These are phyloP conservation scores for Hypomecis atomaria DNA, from an alignment of 2,888 invertebrate genomes.

Conservation along the genomic window DNA sequence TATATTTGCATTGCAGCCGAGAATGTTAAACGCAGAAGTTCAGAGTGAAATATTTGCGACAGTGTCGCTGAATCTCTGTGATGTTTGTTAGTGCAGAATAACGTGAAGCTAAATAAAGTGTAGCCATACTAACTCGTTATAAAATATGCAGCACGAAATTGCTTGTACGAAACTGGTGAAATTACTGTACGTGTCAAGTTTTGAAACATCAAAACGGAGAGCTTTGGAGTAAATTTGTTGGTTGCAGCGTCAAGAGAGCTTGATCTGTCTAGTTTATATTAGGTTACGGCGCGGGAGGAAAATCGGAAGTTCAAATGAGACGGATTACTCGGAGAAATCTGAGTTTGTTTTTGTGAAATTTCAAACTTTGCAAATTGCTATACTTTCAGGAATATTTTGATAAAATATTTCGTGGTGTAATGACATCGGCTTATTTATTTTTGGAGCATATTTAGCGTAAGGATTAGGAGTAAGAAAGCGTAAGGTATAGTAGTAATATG, in stretches of 20 bases:
- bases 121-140: constrained; percentile 18
- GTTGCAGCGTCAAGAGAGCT: constrained; percentile 26
- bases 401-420: constrained; percentile 6
- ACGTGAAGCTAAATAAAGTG: constrained; percentile 42
- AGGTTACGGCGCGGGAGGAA: constrained; percentile 27
- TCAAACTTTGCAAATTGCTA: constrained; percentile 21
- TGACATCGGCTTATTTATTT: constrained; percentile 1
- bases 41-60: constrained; percentile 45
- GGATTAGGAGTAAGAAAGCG: too few relatives aligned
- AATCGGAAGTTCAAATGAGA: constrained; percentile 32
- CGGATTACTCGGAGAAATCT: constrained; percentile 23
- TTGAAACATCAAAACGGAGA: constrained; percentile 27
- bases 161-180: constrained; percentile 30
- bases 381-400: constrained; percentile 14
- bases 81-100: constrained; percentile 45
- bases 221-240: constrained; percentile 28
- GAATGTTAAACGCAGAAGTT: constrained; percentile 43
- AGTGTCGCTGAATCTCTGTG: constrained; percentile 48
- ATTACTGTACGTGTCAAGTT: constrained; percentile 34
- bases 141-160: constrained; percentile 33
- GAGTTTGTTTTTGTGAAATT: constrained; percentile 23
- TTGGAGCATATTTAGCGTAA: background rate
- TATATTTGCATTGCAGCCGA: constrained; percentile 39
- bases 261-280: constrained; percentile 35
- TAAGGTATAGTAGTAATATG: too few relatives aligned